A percentile compares a stretch with the other conserved stretches of the same genome.
Evolutionary conservation across 30 jellyfish, hydroid and myxozoan genomes (phyloP).

Genomic region (Turritopsis dohrnii): DNA sequence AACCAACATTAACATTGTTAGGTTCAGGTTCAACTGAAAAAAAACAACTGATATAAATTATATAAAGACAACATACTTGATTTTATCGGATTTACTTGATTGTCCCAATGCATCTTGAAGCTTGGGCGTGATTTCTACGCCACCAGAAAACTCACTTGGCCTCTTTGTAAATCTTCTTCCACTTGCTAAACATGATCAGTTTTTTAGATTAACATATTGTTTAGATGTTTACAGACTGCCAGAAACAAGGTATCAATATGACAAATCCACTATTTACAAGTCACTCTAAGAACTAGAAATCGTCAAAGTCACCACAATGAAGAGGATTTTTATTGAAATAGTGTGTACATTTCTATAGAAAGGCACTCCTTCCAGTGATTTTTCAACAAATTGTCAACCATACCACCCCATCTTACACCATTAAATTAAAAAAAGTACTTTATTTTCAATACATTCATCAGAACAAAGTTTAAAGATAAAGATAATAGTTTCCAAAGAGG

Average conservation of each 20-base stretch:
- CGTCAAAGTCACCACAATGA: no score
- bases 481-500: no score
- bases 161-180: constrained; percentile 32
- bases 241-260: not conserved
- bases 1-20: not conserved
- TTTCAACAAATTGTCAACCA: no score
- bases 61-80: constrained; percentile 19
- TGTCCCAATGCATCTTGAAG: constrained; percentile 41
- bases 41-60: not conserved
- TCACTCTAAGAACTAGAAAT: no score
- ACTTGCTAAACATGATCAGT: not conserved
- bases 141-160: constrained; percentile 12
- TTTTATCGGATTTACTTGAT: constrained; percentile 24
- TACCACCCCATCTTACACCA: no score
- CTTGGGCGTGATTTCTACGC: constrained; percentile 31
- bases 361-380: no score
- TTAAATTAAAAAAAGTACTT: no score
- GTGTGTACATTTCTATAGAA: no score
- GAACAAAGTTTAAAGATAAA: no score
- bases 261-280: not conserved
- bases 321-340: no score
- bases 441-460: no score
- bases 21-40: not conserved
- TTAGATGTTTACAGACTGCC: no score
- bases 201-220: not conserved